Conservation (phyloP, 1,140 invertebrate genomes). For the Cheumatopsyche charites region DNA sequence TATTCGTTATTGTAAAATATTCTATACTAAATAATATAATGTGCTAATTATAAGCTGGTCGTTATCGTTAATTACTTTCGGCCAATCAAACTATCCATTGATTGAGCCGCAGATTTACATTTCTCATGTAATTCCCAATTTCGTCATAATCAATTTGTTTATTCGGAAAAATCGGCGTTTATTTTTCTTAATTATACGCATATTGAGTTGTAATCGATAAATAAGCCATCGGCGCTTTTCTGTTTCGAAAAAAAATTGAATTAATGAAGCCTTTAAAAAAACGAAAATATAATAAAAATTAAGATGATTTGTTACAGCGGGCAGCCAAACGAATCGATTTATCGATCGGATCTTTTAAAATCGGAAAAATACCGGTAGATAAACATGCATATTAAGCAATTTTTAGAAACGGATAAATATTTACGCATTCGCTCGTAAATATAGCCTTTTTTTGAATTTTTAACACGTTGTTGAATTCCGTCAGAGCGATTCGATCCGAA, state of each 20-base stretch:
- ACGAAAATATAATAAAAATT: background rate
- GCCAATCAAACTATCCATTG: too few species aligned
- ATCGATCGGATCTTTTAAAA: too few species aligned
- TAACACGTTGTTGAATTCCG: background rate
- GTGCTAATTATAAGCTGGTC: background rate
- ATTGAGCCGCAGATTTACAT: too few species aligned
- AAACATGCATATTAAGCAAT: too few species aligned
- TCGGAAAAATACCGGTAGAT: too few species aligned
- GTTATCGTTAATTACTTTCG: slow-evolving; percentile 11
- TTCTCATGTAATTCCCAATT: too few species aligned
- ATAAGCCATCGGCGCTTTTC: background rate
- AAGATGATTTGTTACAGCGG: slow-evolving; percentile 2
- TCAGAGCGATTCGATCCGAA: too few species aligned
- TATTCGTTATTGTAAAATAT: too few species aligned
- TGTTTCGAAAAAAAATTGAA: slow-evolving; percentile 8
- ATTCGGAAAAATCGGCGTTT: background rate
- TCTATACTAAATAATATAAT: slow-evolving; percentile 12
- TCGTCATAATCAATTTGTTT: background rate
- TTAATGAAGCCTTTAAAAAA: background rate
- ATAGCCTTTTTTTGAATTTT: background rate
- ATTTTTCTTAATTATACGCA: slow-evolving; percentile 7
- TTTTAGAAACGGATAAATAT: background rate
- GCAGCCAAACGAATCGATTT: background rate
- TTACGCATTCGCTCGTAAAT: background rate
- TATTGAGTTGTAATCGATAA: slow-evolving; percentile 18